These are phyloP conservation scores for Marmota monax DNA, from an alignment of 2,113 vertebrate species.

Conservation along the genomic window DNA sequence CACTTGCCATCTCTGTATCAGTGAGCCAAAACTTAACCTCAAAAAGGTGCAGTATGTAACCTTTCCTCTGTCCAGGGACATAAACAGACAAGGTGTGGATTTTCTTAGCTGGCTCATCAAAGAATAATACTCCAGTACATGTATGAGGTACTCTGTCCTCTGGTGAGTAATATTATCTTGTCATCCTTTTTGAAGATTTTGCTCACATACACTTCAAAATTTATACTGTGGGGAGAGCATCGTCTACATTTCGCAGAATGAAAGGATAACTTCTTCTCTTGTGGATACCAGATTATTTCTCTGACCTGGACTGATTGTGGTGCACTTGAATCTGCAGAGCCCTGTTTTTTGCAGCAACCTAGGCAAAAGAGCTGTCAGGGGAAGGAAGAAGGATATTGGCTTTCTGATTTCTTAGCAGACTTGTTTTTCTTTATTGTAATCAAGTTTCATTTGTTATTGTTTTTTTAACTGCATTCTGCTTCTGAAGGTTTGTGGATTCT, in stretches of 20 bases:
- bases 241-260: not conserved
- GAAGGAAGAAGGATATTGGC: not conserved
- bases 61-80: not conserved
- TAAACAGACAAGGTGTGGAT: not conserved
- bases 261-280: not conserved
- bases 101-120: conserved; percentile 55
- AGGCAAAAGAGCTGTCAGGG: not conserved
- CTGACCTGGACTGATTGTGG: accelerated
- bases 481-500: conserved; percentile 27
- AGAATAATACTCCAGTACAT: not conserved
- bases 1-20: conserved; percentile 29
- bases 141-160: not conserved
- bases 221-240: not conserved
- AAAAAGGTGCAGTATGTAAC: not conserved
- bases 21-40: not conserved
- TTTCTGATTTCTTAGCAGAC: not conserved
- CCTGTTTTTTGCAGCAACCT: not conserved
- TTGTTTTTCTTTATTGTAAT: conserved; percentile 9
- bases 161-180: not conserved
- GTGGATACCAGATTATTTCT: accelerated
- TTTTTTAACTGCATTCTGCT: conserved; percentile 6
- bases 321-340: accelerated
- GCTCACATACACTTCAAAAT: not conserved
- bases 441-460: conserved; percentile 11
- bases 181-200: conserved; percentile 23